Percentiles rank a stretch among this genome's conserved stretches.
Conservation (phyloP, 2,113 vertebrate species). For the Lophotis ruficrista region DNA sequence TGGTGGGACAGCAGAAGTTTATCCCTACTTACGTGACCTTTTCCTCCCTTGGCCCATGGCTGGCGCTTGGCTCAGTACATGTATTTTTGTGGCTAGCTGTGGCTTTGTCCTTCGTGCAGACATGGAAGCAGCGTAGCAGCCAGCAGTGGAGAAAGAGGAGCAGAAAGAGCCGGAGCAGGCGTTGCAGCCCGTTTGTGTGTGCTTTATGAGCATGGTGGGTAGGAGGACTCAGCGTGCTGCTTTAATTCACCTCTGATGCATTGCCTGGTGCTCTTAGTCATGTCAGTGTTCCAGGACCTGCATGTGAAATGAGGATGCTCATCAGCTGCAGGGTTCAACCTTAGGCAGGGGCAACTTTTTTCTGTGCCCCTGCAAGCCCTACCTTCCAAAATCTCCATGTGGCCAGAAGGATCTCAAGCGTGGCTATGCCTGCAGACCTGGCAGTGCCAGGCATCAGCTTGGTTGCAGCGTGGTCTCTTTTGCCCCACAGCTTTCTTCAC, state of each 20-base stretch:
- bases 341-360: neutral
- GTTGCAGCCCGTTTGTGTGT: neutral
- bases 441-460: neutral
- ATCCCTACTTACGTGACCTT: neutral
- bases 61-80: neutral
- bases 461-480: neutral
- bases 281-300: neutral
- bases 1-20: neutral
- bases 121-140: neutral
- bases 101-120: neutral
- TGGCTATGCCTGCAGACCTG: neutral
- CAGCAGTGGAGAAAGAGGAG: neutral
- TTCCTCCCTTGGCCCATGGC: neutral
- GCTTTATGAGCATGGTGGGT: neutral
- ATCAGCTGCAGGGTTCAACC: neutral
- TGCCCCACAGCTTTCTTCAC: fast-evolving
- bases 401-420: neutral
- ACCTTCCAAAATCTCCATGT: neutral
- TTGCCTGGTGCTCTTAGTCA: constrained; percentile 11
- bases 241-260: neutral
- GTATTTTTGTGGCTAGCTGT: neutral
- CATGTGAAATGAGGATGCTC: neutral
- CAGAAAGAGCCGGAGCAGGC: neutral
- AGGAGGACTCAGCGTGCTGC: neutral
- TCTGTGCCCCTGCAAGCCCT: neutral